These are phyloP conservation scores for Gryllus bimaculatus DNA, from an alignment of 1,140 invertebrate species.

Conservation along the genomic window DNA sequence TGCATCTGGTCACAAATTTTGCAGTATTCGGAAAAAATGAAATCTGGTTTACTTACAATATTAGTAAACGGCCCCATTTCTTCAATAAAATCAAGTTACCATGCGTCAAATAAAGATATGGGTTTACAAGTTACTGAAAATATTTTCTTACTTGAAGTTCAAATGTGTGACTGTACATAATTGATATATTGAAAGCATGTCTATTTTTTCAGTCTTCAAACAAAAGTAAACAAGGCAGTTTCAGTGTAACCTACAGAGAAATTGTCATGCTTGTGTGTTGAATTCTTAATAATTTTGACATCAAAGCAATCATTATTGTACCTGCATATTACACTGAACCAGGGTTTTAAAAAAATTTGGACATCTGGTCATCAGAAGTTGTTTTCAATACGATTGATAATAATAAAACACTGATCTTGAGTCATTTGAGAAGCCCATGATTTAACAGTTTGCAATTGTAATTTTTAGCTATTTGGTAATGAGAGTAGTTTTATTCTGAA, in stretches of 20 bases:
- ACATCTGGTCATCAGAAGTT: not conserved
- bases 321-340: not conserved
- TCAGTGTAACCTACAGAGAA: not conserved
- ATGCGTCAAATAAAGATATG: not conserved
- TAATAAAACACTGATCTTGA: too few relatives aligned
- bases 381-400: too few relatives aligned
- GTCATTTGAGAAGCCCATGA: too few relatives aligned
- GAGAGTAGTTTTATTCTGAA: too few relatives aligned
- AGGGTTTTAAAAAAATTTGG: not conserved
- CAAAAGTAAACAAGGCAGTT: not conserved
- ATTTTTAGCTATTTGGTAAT: too few relatives aligned
- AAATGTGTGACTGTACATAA: not conserved
- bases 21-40: too few relatives aligned
- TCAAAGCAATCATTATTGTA: slow-evolving; percentile 12
- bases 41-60: too few relatives aligned
- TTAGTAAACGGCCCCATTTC: too few relatives aligned
- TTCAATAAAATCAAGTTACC: not conserved
- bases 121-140: not conserved
- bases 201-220: slow-evolving; percentile 13
- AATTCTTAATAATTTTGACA: slow-evolving; percentile 6
- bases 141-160: not conserved
- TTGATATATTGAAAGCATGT: not conserved
- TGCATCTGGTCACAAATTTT: too few relatives aligned
- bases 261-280: not conserved
- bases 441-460: too few relatives aligned